Percentiles rank a stretch among this genome's conserved stretches.
These are phyloP conservation scores for Engystomops pustulosus DNA, from an alignment of 2,113 vertebrate species.

Conservation along the genomic window DNA sequence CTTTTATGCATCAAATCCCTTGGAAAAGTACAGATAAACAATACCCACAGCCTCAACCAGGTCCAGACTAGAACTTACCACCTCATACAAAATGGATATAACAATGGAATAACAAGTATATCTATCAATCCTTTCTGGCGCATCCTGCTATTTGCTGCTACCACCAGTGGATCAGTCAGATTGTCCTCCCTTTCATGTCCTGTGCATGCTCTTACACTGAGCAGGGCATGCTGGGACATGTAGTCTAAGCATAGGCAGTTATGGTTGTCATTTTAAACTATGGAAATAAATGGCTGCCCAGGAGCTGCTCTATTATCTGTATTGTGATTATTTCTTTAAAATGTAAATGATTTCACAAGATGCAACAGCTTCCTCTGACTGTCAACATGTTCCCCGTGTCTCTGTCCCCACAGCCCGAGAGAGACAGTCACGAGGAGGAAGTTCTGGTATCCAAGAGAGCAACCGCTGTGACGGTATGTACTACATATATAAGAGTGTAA, in stretches of 20 bases:
- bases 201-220: background rate
- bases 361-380: background rate
- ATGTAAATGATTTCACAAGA: background rate
- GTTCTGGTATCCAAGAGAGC: conserved; percentile 48
- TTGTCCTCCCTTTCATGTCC: background rate
- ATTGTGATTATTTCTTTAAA: background rate
- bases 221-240: background rate
- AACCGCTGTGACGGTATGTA: conserved; percentile 52
- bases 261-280: background rate
- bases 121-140: too few relatives aligned
- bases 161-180: background rate
- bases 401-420: conserved; percentile 17
- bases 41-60: too few relatives aligned
- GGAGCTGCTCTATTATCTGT: too few relatives aligned
- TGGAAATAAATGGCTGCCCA: too few relatives aligned
- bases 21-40: too few relatives aligned
- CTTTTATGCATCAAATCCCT: too few relatives aligned
- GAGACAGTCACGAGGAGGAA: conserved; percentile 26
- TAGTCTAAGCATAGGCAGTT: background rate
- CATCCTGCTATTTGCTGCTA: background rate
- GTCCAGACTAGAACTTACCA: too few relatives aligned
- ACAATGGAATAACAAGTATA: too few relatives aligned
- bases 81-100: too few relatives aligned
- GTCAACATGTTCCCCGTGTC: background rate
- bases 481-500: too few relatives aligned